Percentiles rank a stretch among this genome's conserved stretches.
Evolutionary conservation across 2,888 invertebrate genomes (phyloP).

Genomic region (Fissipunctia ypsillon): DNA sequence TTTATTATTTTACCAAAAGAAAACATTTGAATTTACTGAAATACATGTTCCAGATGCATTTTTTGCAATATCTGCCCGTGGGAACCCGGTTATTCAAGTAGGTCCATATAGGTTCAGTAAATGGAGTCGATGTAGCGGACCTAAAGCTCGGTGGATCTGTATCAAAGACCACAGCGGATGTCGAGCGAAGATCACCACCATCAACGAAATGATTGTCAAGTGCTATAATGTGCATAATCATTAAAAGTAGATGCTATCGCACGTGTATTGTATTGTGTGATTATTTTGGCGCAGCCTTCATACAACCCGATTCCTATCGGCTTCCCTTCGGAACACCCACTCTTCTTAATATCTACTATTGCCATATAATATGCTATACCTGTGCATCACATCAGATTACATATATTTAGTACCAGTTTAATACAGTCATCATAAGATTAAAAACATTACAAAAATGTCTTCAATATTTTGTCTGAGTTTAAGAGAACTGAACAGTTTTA

Average conservation of each 20-base stretch:
- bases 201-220: conserved; percentile 49
- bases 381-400: too few relatives aligned
- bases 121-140: conserved; percentile 61
- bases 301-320: too few relatives aligned
- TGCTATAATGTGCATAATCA: conserved; percentile 50
- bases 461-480: too few relatives aligned
- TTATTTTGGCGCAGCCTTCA: too few relatives aligned
- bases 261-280: not conserved
- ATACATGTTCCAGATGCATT: conserved; percentile 60
- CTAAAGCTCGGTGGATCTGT: conserved; percentile 65
- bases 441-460: too few relatives aligned
- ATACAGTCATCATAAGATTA: too few relatives aligned
- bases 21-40: not conserved
- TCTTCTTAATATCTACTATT: too few relatives aligned
- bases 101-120: conserved; percentile 72
- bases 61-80: conserved; percentile 68
- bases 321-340: too few relatives aligned
- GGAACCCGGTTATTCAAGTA: conserved; percentile 71
- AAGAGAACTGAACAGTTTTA: too few relatives aligned
- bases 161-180: conserved; percentile 67
- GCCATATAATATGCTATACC: too few relatives aligned
- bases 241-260: conserved; percentile 12
- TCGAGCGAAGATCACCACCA: conserved; percentile 68
- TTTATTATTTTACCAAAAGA: not conserved
- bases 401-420: too few relatives aligned